Conservation (phyloP, 2,888 invertebrate genomes). For the Suillia variegata region DNA sequence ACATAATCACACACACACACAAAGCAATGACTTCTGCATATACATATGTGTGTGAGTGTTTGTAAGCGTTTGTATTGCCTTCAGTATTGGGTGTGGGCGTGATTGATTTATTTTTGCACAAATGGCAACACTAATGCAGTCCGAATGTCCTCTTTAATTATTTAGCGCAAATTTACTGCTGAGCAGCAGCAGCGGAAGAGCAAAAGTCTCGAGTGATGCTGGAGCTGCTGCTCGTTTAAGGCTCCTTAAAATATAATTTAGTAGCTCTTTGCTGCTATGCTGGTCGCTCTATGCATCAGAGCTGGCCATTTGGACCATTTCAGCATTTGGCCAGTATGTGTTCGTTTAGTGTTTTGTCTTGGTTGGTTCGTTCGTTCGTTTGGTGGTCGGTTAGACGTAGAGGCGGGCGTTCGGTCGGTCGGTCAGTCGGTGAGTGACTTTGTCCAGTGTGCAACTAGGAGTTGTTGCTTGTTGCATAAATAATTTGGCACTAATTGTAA, state of each 20-base stretch:
- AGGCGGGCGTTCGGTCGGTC: too few relatives aligned
- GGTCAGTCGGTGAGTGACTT: too few relatives aligned
- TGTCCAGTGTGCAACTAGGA: slow-evolving; percentile 7
- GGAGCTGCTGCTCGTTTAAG: too few relatives aligned
- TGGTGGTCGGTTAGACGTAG: neutral
- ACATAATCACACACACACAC: too few relatives aligned
- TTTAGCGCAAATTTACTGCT: slow-evolving; percentile 2
- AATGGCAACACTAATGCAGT: slow-evolving; percentile 7
- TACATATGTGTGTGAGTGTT: neutral
- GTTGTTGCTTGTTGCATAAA: slow-evolving; percentile 20
- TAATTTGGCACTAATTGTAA: slow-evolving; percentile 29
- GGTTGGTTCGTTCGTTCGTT: neutral
- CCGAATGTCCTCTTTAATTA: slow-evolving; percentile 11
- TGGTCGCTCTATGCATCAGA: neutral
- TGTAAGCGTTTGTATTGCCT: too few relatives aligned
- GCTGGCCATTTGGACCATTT: too few relatives aligned
- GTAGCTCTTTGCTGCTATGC: neutral
- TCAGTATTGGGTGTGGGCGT: neutral
- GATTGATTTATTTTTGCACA: slow-evolving; percentile 12
- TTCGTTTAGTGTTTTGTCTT: neutral
- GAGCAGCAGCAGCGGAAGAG: too few relatives aligned
- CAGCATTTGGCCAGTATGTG: slow-evolving; percentile 1
- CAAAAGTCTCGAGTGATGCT: neutral
- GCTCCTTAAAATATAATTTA: neutral
- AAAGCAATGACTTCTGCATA: neutral